Evolutionary conservation across 2,888 invertebrate genomes (phyloP), one percentile per base, ranked within the genome.

Genomic region (Phrixothrix hirtus): DNA sequence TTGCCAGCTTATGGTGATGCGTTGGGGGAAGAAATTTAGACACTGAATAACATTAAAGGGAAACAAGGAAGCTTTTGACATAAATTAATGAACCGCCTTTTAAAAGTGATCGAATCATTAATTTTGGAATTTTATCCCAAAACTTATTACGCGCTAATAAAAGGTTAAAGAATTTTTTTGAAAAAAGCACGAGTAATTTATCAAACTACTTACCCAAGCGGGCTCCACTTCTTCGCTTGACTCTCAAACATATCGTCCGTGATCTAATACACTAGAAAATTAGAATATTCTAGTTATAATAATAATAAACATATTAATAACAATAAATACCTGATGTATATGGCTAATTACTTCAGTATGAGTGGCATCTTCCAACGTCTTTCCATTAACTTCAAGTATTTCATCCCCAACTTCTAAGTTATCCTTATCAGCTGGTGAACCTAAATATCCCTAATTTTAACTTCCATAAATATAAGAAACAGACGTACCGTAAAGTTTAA

Each of bases 361-460:
- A 51, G 92, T 89, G 77, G 92, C 91, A 77, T 95, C 91, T 69
- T 95, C 93, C 69, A 97, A 80, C 62, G 87, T 87, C 65, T 89
- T 89, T 67, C 96, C 97, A 77, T 98, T 98, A 63, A 98, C 93
- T 79, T 95, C 95, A 78, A 97, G 83, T 75, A 98, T 96, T 80
- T 97, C 97, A 79, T 98, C 96, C 55, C 94, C 95, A 70, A 96
- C 88, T 80, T 95, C 93, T 78, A 96, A 80, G 78, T 87, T 88
- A 78, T 96, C 95, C 77, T 89, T 88, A 73, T 96, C 95, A 49
- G 95, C 95, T 60, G 92, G 90, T 59, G 92, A 92, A 65, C 93
- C 90, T 89, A 46, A 7, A 63, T 15, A 17, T 21, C 12, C 25
- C 21, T 15, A 31, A 21, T 11, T 14, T 29, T 29, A 39, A 27